Conservation (phyloP, 2,113 vertebrate species). For the Platycercus adscitus region DNA sequence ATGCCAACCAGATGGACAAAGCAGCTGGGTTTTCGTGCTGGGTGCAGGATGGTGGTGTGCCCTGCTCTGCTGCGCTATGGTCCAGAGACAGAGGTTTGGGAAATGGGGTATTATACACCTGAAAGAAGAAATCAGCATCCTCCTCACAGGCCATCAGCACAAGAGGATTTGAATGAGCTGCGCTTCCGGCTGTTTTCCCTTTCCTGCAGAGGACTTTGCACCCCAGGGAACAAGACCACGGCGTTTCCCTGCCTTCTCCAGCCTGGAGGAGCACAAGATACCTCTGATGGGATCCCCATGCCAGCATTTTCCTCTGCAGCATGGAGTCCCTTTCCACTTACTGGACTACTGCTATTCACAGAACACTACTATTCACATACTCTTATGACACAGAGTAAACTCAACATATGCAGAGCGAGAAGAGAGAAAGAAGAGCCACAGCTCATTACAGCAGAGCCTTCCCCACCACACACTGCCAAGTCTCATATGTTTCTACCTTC, state of each 20-base stretch:
- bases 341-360: neutral
- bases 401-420: accelerated
- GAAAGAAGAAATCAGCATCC: accelerated
- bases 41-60: accelerated
- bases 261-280: neutral
- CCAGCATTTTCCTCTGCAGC: neutral
- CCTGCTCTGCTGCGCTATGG: accelerated
- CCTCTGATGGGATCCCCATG: neutral
- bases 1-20: neutral
- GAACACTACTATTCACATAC: neutral
- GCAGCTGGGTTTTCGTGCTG: neutral
- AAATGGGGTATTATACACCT: neutral
- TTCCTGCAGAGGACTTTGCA: neutral
- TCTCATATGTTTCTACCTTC: neutral
- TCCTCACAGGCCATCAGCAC: neutral
- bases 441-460: neutral
- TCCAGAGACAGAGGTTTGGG: neutral
- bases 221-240: neutral
- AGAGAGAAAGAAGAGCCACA: neutral
- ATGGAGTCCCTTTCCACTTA: accelerated
- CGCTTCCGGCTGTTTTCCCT: neutral
- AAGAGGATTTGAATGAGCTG: neutral
- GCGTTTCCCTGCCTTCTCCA: neutral
- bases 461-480: neutral
- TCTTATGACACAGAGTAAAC: neutral